Conservation (phyloP, 2,113 vertebrate species). For the Anser brachyrhynchus region DNA sequence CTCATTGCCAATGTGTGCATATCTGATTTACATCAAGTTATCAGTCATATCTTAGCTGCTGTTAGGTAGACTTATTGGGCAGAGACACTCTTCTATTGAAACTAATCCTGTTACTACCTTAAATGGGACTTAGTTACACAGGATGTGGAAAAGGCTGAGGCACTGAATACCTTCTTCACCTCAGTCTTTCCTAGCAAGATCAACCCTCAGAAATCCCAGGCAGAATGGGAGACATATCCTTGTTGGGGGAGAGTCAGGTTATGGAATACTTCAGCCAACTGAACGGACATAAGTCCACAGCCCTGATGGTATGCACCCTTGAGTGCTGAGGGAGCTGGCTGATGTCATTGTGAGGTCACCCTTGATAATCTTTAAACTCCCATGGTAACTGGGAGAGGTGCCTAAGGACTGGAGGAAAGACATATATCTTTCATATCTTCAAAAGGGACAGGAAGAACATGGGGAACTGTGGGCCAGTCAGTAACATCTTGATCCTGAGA, state of each 20-base stretch:
- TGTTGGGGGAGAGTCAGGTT: too few species aligned
- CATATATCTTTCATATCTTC: background rate
- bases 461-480: background rate
- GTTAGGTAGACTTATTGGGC: background rate
- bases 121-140: background rate
- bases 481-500: background rate
- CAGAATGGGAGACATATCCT: too few species aligned
- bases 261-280: too few species aligned
- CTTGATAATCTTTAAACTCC: too few species aligned
- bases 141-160: background rate
- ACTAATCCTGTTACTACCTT: background rate
- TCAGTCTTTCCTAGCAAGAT: background rate
- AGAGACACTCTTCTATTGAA: background rate
- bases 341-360: too few species aligned
- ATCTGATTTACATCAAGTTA: background rate
- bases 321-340: too few species aligned
- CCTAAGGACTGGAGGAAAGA: background rate
- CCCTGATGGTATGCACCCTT: too few species aligned
- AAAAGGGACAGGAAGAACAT: background rate
- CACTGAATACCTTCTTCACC: background rate
- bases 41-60: background rate
- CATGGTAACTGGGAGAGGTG: too few species aligned
- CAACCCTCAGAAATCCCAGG: background rate
- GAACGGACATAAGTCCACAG: too few species aligned
- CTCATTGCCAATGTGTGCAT: background rate